Evolutionary conservation across 2,888 invertebrate species (phyloP).

Genomic region (Drosophila kuntzei): DNA sequence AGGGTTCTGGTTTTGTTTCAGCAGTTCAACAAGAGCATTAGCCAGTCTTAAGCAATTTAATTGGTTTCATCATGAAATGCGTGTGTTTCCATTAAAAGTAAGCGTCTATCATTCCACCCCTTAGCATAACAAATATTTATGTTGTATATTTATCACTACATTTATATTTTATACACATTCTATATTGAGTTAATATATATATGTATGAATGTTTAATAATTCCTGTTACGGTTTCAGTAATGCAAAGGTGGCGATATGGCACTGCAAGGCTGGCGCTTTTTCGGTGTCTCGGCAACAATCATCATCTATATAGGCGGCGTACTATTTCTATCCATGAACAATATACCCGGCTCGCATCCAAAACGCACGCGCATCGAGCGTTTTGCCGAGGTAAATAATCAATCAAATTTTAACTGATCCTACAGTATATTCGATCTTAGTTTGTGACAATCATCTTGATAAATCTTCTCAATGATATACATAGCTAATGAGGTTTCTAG

Average conservation of each 20-base stretch:
- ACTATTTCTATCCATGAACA: slow-evolving; percentile 85
- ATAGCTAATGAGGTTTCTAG: background rate
- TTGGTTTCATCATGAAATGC: slow-evolving; percentile 60
- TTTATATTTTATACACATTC: background rate
- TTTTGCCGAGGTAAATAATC: slow-evolving; percentile 81
- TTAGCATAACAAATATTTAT: slow-evolving; percentile 6
- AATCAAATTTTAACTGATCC: background rate
- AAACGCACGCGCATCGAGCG: slow-evolving; percentile 82
- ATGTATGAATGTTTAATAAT: slow-evolving; percentile 3
- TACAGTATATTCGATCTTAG: background rate
- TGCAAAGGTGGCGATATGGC: slow-evolving; percentile 84
- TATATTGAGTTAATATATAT: slow-evolving; percentile 2
- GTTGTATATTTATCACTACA: background rate
- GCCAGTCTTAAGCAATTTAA: slow-evolving; percentile 30
- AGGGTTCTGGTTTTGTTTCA: background rate
- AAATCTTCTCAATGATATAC: background rate
- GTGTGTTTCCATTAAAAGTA: slow-evolving; percentile 25
- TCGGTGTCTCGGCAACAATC: slow-evolving; percentile 85
- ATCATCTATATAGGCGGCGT: slow-evolving; percentile 85
- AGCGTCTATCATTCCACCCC: slow-evolving; percentile 3
- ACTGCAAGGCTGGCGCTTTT: slow-evolving; percentile 85
- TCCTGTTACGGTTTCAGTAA: slow-evolving; percentile 63
- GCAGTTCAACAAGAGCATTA: background rate
- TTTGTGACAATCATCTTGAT: too few species aligned
- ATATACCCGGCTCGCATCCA: slow-evolving; percentile 84